Evolutionary conservation across 2,888 invertebrate genomes (phyloP).

Genomic region (Dyspetes luteomarginatus): DNA sequence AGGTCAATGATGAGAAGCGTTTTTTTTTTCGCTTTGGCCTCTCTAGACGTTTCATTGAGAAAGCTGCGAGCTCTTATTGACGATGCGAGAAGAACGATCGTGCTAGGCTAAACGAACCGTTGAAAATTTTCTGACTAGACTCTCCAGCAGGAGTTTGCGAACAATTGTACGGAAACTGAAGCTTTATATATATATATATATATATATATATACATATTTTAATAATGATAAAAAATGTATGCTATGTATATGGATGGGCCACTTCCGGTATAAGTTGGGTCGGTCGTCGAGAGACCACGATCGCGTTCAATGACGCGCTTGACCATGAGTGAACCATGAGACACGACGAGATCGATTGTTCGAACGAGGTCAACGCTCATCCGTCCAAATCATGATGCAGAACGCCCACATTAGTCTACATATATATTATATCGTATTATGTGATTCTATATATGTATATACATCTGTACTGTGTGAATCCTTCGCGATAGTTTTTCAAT

Average conservation of each 20-base stretch:
- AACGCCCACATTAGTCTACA: too few relatives aligned
- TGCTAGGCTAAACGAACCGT: background rate
- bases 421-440: too few relatives aligned
- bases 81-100: background rate
- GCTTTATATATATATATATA: background rate
- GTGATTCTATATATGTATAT: background rate
- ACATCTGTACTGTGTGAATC: background rate
- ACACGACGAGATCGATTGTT: too few relatives aligned
- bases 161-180: background rate
- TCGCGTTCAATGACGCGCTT: slow-evolving; percentile 59
- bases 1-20: slow-evolving; percentile 28
- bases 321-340: slow-evolving; percentile 60
- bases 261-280: slow-evolving; percentile 18
- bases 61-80: slow-evolving; percentile 21
- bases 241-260: background rate
- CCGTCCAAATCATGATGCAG: slow-evolving; percentile 51
- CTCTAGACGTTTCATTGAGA: slow-evolving; percentile 26
- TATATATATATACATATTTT: background rate
- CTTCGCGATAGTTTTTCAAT: background rate
- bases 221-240: background rate
- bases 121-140: background rate
- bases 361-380: slow-evolving; percentile 62
- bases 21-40: background rate
- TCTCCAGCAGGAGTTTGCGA: background rate
- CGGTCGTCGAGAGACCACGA: slow-evolving; percentile 1